A percentile compares a stretch with the other conserved stretches of the same genome.
Conservation (phyloP, 2,888 invertebrate genomes). For the Epicampocera succincta region DNA sequence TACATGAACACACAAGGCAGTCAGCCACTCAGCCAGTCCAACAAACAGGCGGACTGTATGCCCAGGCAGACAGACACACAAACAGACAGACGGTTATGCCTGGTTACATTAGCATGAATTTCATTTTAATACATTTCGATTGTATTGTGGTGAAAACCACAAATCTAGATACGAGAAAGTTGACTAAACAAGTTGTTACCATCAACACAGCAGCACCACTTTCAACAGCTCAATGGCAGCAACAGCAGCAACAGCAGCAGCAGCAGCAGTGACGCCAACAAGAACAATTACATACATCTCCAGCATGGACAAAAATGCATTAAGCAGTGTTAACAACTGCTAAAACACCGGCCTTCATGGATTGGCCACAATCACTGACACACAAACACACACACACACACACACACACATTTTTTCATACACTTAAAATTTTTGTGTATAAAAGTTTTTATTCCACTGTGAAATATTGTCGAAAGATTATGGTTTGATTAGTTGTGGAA, state of each 20-base stretch:
- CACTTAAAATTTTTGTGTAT: constrained; percentile 22
- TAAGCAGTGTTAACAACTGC: constrained; percentile 63
- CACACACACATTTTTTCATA: background rate
- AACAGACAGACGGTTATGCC: constrained; percentile 20
- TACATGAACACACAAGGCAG: constrained; percentile 7
- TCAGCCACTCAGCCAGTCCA: background rate
- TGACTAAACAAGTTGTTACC: constrained; percentile 67
- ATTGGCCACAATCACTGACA: constrained; percentile 33
- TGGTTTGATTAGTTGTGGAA: constrained; percentile 6
- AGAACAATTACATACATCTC: constrained; percentile 1
- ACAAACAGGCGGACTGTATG: constrained; percentile 12
- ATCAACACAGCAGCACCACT: constrained; percentile 35
- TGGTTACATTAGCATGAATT: constrained; percentile 46
- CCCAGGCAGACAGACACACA: constrained; percentile 31
- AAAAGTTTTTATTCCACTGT: constrained; percentile 16
- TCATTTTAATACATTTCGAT: constrained; percentile 47
- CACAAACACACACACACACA: background rate
- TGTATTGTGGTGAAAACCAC: constrained; percentile 57
- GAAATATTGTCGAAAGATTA: constrained; percentile 26
- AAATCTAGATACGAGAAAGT: constrained; percentile 67
- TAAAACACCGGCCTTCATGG: constrained; percentile 53
- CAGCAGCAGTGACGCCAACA: too few relatives aligned
- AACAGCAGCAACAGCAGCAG: too few relatives aligned
- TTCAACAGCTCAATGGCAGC: constrained; percentile 11
- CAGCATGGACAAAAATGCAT: constrained; percentile 26